A percentile compares a stretch with the other conserved stretches of the same genome.
Conservation (phyloP, 2,113 vertebrate genomes). For the Dasyornis broadbenti region DNA sequence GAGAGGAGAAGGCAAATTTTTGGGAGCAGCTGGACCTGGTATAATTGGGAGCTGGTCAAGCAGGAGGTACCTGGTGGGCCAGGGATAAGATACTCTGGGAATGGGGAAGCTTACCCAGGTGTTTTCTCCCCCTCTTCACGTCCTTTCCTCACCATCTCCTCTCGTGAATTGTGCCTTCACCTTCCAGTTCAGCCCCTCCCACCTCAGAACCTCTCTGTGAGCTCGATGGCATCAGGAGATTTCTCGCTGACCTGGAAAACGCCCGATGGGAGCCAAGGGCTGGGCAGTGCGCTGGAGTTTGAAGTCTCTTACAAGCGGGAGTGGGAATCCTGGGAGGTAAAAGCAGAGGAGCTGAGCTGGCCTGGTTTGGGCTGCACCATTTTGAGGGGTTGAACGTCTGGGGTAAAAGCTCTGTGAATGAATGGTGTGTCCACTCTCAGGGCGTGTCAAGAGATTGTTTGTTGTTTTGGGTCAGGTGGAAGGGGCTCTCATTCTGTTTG, state of each 20-base stretch:
- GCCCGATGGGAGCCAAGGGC: not conserved
- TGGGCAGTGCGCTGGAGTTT: conserved; percentile 45
- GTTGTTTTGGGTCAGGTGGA: not conserved
- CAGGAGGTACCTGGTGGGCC: not conserved
- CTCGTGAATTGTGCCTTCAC: not conserved
- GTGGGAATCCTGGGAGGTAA: conserved; percentile 76
- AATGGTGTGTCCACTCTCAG: not conserved
- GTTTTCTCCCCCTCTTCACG: not conserved
- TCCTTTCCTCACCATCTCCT: not conserved
- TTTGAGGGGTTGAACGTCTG: not conserved
- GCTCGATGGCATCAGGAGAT: not conserved
- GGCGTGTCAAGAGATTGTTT: not conserved
- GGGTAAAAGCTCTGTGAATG: not conserved
- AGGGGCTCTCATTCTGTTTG: not conserved
- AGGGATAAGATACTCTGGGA: not conserved
- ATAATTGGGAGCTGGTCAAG: not conserved
- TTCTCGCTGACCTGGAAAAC: conserved; percentile 63
- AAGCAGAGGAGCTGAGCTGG: not conserved
- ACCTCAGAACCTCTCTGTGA: conserved; percentile 51
- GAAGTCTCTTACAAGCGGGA: conserved; percentile 63
- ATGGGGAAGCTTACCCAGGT: not conserved
- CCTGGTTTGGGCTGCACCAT: not conserved
- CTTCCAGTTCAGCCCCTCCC: conserved; percentile 61
- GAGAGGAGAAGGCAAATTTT: not conserved
- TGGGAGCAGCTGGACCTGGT: not conserved